These are phyloP conservation scores for Trididemnum miniatum DNA, from an alignment of 23 tunicate genomes.

Conservation along the genomic window DNA sequence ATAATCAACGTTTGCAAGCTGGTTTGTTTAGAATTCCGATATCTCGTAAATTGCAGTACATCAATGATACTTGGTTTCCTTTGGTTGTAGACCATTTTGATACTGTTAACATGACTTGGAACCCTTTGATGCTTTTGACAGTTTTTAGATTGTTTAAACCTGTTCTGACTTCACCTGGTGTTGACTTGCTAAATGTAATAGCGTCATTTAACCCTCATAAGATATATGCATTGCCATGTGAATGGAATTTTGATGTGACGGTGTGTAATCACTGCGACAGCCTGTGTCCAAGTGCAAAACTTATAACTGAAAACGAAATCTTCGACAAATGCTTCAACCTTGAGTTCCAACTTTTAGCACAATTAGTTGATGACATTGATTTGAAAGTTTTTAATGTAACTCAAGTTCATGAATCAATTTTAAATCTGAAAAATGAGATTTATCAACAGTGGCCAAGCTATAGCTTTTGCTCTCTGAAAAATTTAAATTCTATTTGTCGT, in stretches of 20 bases:
- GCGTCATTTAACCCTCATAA: constrained; percentile 52
- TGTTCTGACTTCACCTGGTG: constrained; percentile 36
- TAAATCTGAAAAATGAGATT: neutral
- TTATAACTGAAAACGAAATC: neutral
- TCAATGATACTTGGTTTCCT: neutral
- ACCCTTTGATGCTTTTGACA: constrained; percentile 46
- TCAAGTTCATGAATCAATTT: neutral
- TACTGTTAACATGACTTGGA: constrained; percentile 40
- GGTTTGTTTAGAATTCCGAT: constrained; percentile 48
- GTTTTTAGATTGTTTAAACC: constrained; percentile 30
- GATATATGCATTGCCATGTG: constrained; percentile 25
- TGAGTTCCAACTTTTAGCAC: neutral
- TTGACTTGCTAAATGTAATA: constrained; percentile 46
- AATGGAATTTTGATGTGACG: constrained; percentile 46
- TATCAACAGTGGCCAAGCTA: constrained; percentile 9
- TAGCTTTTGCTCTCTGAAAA: constrained; percentile 14
- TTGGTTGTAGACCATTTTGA: constrained; percentile 3
- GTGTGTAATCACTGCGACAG: neutral
- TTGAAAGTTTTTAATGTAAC: neutral
- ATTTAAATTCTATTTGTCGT: constrained; percentile 6
- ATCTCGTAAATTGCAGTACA: neutral
- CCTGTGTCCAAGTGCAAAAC: constrained; percentile 7
- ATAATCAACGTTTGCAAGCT: constrained; percentile 35
- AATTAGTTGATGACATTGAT: neutral
- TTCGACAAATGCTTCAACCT: neutral